These are phyloP conservation scores for Drosophila paulistorum DNA, from an alignment of 1,140 invertebrate species.

Conservation along the genomic window DNA sequence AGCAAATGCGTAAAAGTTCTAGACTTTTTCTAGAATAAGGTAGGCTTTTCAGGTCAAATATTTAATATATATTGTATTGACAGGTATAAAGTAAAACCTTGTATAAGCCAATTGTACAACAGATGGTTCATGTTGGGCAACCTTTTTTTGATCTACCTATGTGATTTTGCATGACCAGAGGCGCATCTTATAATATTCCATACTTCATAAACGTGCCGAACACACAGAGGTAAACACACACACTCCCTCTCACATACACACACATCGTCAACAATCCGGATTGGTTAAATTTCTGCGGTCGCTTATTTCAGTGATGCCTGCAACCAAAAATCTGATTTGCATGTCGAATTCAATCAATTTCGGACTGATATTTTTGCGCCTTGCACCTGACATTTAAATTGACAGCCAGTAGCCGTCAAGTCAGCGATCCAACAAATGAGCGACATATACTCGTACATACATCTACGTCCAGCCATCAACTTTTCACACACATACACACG, in stretches of 20 bases:
- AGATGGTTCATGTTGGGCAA: background rate
- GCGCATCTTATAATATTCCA: background rate
- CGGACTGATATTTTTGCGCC: slow-evolving; percentile 12
- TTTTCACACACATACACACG: background rate
- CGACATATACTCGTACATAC: slow-evolving; percentile 1
- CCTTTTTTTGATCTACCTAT: background rate
- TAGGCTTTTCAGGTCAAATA: background rate
- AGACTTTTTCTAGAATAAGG: background rate
- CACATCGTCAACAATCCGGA: background rate
- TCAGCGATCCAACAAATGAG: slow-evolving; percentile 17
- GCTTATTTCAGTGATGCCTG: background rate
- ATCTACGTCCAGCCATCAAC: background rate
- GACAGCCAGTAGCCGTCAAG: slow-evolving; percentile 19
- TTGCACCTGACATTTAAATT: slow-evolving; percentile 22
- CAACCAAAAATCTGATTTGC: slow-evolving; percentile 18
- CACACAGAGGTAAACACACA: no score
- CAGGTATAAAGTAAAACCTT: background rate
- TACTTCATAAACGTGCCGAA: background rate
- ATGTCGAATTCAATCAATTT: slow-evolving; percentile 19
- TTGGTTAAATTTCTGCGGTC: slow-evolving; percentile 11
- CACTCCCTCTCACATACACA: background rate
- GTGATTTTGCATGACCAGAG: background rate
- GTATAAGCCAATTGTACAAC: background rate
- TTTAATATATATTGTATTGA: no score
- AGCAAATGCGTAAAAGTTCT: background rate